Evolutionary conservation across 2,888 invertebrate species (phyloP), one percentile per base, ranked within the genome.

Genomic region (Pantelozetes paolii): DNA sequence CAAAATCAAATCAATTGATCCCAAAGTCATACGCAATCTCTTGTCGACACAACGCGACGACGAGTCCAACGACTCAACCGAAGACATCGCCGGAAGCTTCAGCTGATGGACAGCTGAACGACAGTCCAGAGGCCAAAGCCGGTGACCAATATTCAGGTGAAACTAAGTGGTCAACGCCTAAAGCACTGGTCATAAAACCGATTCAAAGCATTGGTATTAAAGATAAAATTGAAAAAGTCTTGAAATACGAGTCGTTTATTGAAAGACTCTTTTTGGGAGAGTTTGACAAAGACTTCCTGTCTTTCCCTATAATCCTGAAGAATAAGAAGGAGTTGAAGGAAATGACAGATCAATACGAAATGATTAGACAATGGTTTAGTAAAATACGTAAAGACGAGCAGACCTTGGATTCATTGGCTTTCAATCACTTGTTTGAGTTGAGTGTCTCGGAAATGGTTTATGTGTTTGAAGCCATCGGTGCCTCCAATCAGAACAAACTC

Each of bases 221-320:
- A 23, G 15, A 11, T 2, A 45, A 67, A n/a, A 67, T 75, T n/a
- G 48, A 75, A 1, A 54, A 57, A 28, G 36, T 75, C 20, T 15
- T 48, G 26, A 76, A 76, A 69, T n/a, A 40, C 32, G 75, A 73
- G 18, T 74, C 76, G 3, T 76, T 76, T 54, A 50, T 71, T 45
- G 57, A 42, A n/a, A 13, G 67, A 18, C 48, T 74, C 6, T 76
- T 76, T 59, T 48, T 75, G 20, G 75, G 73, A 30, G 69, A 71
- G 71, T 71, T 71, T n/a, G 76, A 76, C 40, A 23, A 54, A 45
- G 76, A 76, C 50, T 76, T 73, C 70, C 69, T 76, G 3, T 42
- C 48, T 15, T 76, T 73, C 54, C 76, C 76, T 9, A 71, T 76
- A 36, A 28, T 75, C 8, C 45, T 76, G 30, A 45, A 59, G n/a